Percentiles rank a stretch among this genome's conserved stretches.
phyloP scores from a whole-genome alignment of 2,888 invertebrate genomes.

The Cinara cedri region DNA sequence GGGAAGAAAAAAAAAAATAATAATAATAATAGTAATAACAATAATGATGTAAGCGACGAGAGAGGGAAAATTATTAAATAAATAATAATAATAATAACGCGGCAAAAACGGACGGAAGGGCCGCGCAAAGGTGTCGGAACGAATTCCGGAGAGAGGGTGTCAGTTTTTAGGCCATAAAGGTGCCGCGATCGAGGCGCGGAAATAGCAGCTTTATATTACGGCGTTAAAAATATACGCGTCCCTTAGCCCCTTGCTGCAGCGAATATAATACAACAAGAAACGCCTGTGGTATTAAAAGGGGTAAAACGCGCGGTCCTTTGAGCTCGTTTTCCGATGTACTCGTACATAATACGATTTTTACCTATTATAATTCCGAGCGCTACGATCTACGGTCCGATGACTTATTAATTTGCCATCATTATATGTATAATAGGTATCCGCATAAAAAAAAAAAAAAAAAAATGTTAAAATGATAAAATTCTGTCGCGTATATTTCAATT shows the following conservation, averaged over 20 bases:
- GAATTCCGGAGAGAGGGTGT: slow-evolving; percentile 22
- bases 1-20: background rate
- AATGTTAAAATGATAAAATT: too few species aligned
- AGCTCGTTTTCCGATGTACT: background rate
- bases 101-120: background rate
- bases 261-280: background rate
- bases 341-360: slow-evolving; percentile 5
- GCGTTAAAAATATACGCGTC: slow-evolving; percentile 37
- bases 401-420: too few species aligned
- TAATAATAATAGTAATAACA: background rate
- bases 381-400: too few species aligned
- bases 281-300: slow-evolving; percentile 32
- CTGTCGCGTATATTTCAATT: too few species aligned
- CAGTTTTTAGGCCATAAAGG: slow-evolving; percentile 8
- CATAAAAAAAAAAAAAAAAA: too few species aligned
- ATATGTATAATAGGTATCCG: too few species aligned
- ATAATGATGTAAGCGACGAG: background rate
- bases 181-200: background rate
- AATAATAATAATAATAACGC: slow-evolving; percentile 31
- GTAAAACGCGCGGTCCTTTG: background rate
- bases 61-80: slow-evolving; percentile 29
- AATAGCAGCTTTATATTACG: slow-evolving; percentile 10
- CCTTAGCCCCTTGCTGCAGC: too few species aligned
- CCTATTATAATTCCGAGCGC: background rate
- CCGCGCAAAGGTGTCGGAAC: slow-evolving; percentile 26